Evolutionary conservation across 2,888 invertebrate species (phyloP).

Genomic region (Falcaria lacertinaria): DNA sequence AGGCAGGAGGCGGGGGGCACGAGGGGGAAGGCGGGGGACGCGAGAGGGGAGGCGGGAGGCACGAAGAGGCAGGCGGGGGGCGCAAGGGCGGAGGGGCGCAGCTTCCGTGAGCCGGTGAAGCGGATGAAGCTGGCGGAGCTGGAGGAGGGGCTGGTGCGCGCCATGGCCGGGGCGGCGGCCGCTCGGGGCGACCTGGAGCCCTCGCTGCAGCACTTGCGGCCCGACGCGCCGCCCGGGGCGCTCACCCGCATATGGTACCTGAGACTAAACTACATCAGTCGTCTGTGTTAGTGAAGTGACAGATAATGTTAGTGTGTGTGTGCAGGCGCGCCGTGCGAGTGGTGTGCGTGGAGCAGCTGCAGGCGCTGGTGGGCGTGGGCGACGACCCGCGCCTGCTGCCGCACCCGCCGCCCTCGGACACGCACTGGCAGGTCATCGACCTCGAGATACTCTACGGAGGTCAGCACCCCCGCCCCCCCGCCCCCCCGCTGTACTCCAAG

Average conservation of each 20-base stretch:
- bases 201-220: no score
- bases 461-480: background rate
- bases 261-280: no score
- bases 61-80: no score
- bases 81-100: no score
- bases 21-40: background rate
- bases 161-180: background rate
- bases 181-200: no score
- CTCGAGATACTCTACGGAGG: conserved; percentile 1
- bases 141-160: background rate
- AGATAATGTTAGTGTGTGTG: background rate
- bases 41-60: no score
- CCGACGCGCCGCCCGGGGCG: no score
- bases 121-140: background rate
- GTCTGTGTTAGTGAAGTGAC: background rate
- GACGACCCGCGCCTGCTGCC: conserved; percentile 6
- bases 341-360: conserved; percentile 14
- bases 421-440: background rate
- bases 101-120: no score
- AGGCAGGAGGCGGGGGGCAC: conserved; percentile 13
- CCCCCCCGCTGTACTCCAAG: background rate
- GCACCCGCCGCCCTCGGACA: background rate
- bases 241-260: no score
- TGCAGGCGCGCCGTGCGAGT: background rate
- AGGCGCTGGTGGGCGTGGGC: conserved; percentile 23